These are phyloP conservation scores for Micrastur ruficollis DNA, from an alignment of 2,797 vertebrate genomes.

Conservation along the genomic window DNA sequence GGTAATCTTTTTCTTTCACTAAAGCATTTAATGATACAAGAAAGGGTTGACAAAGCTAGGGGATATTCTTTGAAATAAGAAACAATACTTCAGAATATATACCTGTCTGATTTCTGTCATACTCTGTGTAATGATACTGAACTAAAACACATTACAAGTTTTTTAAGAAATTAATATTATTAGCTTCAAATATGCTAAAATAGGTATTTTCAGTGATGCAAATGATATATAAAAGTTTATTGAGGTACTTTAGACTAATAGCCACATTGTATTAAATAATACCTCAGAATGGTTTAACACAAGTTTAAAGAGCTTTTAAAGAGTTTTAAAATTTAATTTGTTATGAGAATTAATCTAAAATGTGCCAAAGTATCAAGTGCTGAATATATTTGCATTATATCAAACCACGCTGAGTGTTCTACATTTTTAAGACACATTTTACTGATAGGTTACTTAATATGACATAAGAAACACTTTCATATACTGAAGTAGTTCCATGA, in stretches of 20 bases:
- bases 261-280: background rate
- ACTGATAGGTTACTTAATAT: background rate
- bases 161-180: background rate
- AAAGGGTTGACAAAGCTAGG: background rate
- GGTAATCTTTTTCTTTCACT: constrained; percentile 5
- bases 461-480: background rate
- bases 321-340: background rate
- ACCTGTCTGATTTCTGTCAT: background rate
- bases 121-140: background rate
- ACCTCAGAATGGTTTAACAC: background rate
- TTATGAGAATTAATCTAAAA: background rate
- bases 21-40: background rate
- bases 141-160: background rate
- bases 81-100: background rate
- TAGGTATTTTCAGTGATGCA: background rate
- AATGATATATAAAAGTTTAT: background rate
- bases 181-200: background rate
- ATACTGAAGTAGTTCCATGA: background rate
- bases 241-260: background rate
- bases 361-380: background rate
- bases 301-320: background rate
- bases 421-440: background rate
- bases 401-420: background rate
- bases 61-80: background rate
- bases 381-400: background rate